Evolutionary conservation across 2,797 vertebrate genomes (phyloP).

Genomic region (Alcedo quadribrachys): DNA sequence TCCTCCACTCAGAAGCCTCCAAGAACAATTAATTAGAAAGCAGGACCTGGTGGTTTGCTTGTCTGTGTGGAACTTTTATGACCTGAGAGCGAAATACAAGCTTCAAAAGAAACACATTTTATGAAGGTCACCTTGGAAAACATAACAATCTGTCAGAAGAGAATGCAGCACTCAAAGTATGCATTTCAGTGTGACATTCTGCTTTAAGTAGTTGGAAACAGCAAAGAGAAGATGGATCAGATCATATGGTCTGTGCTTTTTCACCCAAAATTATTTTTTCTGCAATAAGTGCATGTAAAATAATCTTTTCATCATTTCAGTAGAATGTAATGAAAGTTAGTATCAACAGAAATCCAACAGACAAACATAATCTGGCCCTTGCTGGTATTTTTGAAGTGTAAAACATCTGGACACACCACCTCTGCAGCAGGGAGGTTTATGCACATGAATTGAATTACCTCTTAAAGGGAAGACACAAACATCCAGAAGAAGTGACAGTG

Average conservation of each 20-base stretch:
- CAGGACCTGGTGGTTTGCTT: conserved; percentile 26
- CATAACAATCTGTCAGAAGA: conserved; percentile 25
- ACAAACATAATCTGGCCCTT: conserved; percentile 36
- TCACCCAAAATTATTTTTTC: conserved; percentile 50
- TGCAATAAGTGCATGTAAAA: conserved; percentile 47
- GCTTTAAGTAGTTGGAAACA: conserved; percentile 33
- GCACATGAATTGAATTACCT: neutral
- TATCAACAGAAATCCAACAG: conserved; percentile 58
- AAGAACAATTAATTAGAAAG: conserved; percentile 72
- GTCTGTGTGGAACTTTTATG: conserved; percentile 24
- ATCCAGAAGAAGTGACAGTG: neutral
- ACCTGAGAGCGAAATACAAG: conserved; percentile 14
- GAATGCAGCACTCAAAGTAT: neutral
- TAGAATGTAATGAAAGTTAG: conserved; percentile 25
- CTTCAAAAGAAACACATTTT: neutral
- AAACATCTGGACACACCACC: neutral
- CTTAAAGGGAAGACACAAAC: neutral
- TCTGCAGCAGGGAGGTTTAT: neutral
- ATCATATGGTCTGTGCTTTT: conserved; percentile 19
- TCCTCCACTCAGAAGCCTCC: conserved; percentile 58
- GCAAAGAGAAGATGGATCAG: conserved; percentile 27
- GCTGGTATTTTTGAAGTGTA: neutral
- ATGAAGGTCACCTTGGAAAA: conserved; percentile 75
- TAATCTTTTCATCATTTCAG: conserved; percentile 62
- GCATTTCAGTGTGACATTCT: conserved; percentile 31